Percentiles rank a stretch among this genome's conserved stretches.
Evolutionary conservation across 2,113 vertebrate species (phyloP).

Genomic region (Ascaphus truei): DNA sequence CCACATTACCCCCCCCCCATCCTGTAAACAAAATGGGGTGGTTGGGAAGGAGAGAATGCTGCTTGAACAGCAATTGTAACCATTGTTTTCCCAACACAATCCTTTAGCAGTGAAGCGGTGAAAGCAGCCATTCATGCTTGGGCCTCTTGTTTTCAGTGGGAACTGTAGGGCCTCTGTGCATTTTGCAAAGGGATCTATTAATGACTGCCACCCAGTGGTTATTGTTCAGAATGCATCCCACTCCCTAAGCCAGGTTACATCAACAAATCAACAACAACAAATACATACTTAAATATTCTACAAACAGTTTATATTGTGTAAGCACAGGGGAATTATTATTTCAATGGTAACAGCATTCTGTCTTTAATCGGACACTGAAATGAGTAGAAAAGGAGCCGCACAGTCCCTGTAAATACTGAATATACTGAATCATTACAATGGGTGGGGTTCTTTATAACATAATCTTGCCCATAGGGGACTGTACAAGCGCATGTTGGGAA

Average conservation of each 20-base stretch:
- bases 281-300: neutral
- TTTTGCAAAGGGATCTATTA: neutral
- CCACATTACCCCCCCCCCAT: too few relatives aligned
- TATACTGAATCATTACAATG: neutral
- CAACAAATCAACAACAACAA: neutral
- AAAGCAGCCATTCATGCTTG: too few relatives aligned
- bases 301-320: neutral
- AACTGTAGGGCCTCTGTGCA: too few relatives aligned
- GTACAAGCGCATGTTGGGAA: neutral
- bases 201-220: neutral
- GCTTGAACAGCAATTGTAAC: too few relatives aligned
- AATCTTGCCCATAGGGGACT: slow-evolving; percentile 5
- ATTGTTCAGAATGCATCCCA: neutral
- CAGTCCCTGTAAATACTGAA: neutral
- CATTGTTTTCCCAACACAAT: too few relatives aligned
- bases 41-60: too few relatives aligned
- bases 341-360: too few relatives aligned
- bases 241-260: neutral
- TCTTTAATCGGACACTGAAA: neutral
- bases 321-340: neutral
- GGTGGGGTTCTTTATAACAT: slow-evolving; percentile 10
- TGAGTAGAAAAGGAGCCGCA: neutral
- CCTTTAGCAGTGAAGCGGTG: too few relatives aligned
- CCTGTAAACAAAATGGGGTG: too few relatives aligned
- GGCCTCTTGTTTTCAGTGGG: too few relatives aligned